Base-by-base conservation (phyloP, 2,113 vertebrate genomes). In the Lates calcarifer region DNA sequence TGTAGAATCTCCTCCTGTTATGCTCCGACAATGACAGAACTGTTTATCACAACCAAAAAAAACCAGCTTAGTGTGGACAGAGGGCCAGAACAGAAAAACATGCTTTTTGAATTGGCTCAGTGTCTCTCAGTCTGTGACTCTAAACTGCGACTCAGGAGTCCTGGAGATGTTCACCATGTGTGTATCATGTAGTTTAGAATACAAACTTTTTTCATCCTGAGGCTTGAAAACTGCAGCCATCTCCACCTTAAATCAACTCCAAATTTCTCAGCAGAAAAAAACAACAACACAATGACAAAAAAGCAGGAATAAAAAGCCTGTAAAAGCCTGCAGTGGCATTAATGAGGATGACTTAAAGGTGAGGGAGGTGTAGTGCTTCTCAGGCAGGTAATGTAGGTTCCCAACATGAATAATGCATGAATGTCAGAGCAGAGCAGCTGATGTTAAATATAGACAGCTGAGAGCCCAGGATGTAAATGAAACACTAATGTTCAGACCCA, bases 361-460 rank as follows among this genome's bases (percentile, higher is more conserved):
- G 87, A 84, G 56, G 55, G 49, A 76, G 81, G 74, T 51, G 84
- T 28, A 28, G 64, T 47, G 56, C 82, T 84, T 78, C 84, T 82
- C 55, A 18, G 77, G 84, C 84, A 91, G 90, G 90, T 87, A 68
- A 76, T 77, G 83, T 81, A 79, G 78, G 61, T 79, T 70, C 63
- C 63, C 28, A 7, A 7, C 55, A 90, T 90, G 83, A 91, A 92
- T 90, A 87, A 92, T 90, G 77, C 10, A 91, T 88, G 84, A 83
- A 51, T 58, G 71, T 85, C 86, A 80, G 77, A 72, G 79, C 43
- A 22, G 60, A 84, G 89, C 78, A 74, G 84, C 76, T 67, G 83
- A 87, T 85, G 90, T 88, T 92, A 91, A 91, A 91, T 91, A 87
- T 82, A 91, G 86, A 88, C 85, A 65, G 84, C 84, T 85, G 76